These are phyloP conservation scores for Drosophila murphyi DNA, from an alignment of 1,140 invertebrate species.

Conservation along the genomic window DNA sequence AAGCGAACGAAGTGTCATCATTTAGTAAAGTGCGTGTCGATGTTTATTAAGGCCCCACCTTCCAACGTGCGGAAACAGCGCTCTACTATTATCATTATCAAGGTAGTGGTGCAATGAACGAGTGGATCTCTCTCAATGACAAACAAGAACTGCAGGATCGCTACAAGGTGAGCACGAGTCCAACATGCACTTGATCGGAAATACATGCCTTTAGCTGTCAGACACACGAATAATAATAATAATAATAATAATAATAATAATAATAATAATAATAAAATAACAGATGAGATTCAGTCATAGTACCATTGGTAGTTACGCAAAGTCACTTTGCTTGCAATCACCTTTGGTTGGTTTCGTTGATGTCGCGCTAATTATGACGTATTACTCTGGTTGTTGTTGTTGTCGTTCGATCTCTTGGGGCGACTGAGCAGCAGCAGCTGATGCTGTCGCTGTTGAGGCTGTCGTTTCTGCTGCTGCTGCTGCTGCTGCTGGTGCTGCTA, in stretches of 20 bases:
- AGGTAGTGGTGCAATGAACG: slow-evolving; percentile 64
- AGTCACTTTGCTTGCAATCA: slow-evolving; percentile 26
- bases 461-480: neutral
- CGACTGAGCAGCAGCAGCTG: slow-evolving; percentile 27
- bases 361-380: slow-evolving; percentile 39
- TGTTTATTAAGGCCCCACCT: slow-evolving; percentile 17
- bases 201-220: slow-evolving; percentile 35
- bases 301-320: slow-evolving; percentile 27
- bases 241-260: slow-evolving; percentile 1
- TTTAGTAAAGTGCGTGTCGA: slow-evolving; percentile 10
- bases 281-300: no score
- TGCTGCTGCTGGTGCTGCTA: slow-evolving; percentile 42
- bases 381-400: slow-evolving; percentile 38
- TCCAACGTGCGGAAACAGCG: slow-evolving; percentile 35
- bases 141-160: slow-evolving; percentile 44
- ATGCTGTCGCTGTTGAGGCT: slow-evolving; percentile 24
- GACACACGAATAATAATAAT: slow-evolving; percentile 15
- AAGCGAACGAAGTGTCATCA: neutral
- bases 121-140: slow-evolving; percentile 17
- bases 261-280: no score
- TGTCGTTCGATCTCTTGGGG: slow-evolving; percentile 31
- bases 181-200: slow-evolving; percentile 25
- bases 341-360: slow-evolving; percentile 37
- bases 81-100: slow-evolving; percentile 55
- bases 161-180: slow-evolving; percentile 36